Evolutionary conservation across 2,797 vertebrate species (phyloP).

Genomic region (Simalia tracyae): DNA sequence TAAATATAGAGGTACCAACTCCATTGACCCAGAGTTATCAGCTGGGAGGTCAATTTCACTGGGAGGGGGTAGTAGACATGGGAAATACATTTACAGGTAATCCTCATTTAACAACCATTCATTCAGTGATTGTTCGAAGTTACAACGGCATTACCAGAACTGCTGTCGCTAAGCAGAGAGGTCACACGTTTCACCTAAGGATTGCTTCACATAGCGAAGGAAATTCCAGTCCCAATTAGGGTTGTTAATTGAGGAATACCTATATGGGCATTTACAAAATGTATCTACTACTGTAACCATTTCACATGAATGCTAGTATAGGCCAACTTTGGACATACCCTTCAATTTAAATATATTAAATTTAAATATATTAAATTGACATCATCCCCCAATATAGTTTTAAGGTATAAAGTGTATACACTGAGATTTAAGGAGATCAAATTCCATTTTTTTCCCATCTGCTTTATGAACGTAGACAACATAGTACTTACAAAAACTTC

Average conservation of each 20-base stretch:
- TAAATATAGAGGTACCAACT: neutral
- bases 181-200: neutral
- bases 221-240: neutral
- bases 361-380: neutral
- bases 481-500: constrained; percentile 57
- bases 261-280: neutral
- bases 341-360: neutral
- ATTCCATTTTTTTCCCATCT: neutral
- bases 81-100: neutral
- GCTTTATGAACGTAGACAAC: neutral
- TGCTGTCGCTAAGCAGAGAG: neutral
- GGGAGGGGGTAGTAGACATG: neutral
- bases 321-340: neutral
- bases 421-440: neutral
- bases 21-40: neutral
- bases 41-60: neutral
- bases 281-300: neutral
- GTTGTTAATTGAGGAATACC: neutral
- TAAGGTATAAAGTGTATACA: neutral
- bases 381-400: neutral
- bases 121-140: neutral
- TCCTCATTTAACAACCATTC: neutral
- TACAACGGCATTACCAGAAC: neutral
- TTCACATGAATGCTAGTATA: neutral
- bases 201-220: neutral